Evolutionary conservation across 2,797 vertebrate species (phyloP), one percentile per base, ranked within the genome.

Genomic region (Macropodus opercularis): DNA sequence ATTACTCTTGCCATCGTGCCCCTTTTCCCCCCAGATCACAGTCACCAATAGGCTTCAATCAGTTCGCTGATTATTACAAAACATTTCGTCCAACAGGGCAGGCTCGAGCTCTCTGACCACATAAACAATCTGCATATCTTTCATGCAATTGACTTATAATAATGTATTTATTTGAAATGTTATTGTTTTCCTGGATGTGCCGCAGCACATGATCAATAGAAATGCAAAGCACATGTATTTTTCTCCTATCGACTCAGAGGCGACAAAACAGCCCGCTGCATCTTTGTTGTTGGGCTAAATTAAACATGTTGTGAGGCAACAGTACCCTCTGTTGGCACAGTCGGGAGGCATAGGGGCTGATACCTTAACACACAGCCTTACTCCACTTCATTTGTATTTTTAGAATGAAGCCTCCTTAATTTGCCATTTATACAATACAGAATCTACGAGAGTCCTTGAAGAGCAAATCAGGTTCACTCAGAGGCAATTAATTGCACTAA

Each of bases 291-390:
- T 41, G 47, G 46, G 47, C 26, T 74, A 23, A 60, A 80, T 76
- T 72, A 65, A 75, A 64, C 62, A 74, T 80, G 85, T 77, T 80
- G 80, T 85, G 84, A 85, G 81, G 83, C 90, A 90, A 91, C 88
- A 92, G 83, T 84, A 84, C 90, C 91, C 89, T 91, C 91, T 91
- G 75, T 91, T 89, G 91, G 83, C 80, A 53, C 65, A 64, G 56
- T 58, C 19, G 47, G 77, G 77, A 71, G 62, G 57, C 66, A 60
- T 12, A 43, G 49, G 24, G 57, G 40, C 44, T 18, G 53, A 60
- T 44, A 21, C 57, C 36, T 76, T 58, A 63, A 62, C 24, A 9
- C 24, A 9, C 42, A 49, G 64, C 41, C 0, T 29, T 55, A 6
- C 43, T 47, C 14, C 26, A 54, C 58, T 70, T 59, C 39, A 40